Evolutionary conservation across 2,113 vertebrate genomes (phyloP), one percentile per base, ranked within the genome.

Genomic region (Stictonetta naevosa): DNA sequence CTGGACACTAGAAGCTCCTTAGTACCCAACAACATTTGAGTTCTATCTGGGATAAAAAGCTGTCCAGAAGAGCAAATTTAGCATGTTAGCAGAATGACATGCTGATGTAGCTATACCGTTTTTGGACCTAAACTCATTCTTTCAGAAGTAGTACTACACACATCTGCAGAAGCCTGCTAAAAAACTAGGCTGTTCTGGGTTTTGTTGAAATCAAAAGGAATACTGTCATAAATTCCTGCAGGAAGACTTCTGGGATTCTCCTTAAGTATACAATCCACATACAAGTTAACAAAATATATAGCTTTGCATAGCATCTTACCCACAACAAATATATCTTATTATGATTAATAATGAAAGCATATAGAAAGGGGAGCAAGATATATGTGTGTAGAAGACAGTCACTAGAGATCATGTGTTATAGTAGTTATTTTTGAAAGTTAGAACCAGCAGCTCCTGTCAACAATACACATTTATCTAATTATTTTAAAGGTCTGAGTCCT

Each of bases 401-500:
- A 67, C 33, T 63, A 83, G 48, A 71, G 40, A 91, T 40, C 64
- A 56, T n/a, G 19, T 72, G 28, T 78, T 68, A 20, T 7, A 38
- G 18, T 8, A 82, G 11, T 74, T 88, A 50, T 28, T 88, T 74
- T 36, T 86, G 76, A 92, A 83, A 93, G 52, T 59, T 80, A 79
- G 83, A 83, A 77, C 28, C 46, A 88, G 68, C 25, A 92, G 58
- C 9, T 88, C 29, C 62, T 94, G 92, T 96, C 84, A 96, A 86
- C 97, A 94, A 88, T 50, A n/a, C 52, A 55, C 40, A 88, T 86
- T 93, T 93, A 91, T 95, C 75, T 94, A 95, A 93, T 90, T 95
- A 95, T 92, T 95, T 91, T 33, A 96, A 96, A 96, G 13, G 28
- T 36, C 66, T 91, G 91, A 92, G 67, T 71, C 95, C 55, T 83